Evolutionary conservation across 1,140 invertebrate genomes (phyloP), one percentile per base, ranked within the genome.

Genomic region (Euschistus heros): DNA sequence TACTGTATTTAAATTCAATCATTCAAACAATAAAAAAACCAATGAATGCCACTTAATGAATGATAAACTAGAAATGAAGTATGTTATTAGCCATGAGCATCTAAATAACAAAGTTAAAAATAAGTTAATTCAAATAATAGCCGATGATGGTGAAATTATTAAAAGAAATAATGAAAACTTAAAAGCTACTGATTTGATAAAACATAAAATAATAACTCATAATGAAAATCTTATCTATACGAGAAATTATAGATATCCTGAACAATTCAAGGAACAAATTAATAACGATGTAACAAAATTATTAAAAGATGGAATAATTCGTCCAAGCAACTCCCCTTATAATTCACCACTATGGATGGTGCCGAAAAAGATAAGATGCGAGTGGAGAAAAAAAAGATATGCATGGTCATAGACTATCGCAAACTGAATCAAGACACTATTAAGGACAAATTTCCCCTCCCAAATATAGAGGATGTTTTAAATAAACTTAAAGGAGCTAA

Each of bases 181-280:
- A 30, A 30, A 30, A 30, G 3, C 27, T 4, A 30, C 27, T 4
- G 7, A 30, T 30, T 30, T 30, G 27, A 4, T 30, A 30, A 30
- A 30, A 30, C 27, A 30, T 30, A 30, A 30, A 30, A 7, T 30
- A 30, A 30, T 30, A 30, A 30, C 27, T 4, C 2, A 4, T 4
- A 30, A 4, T 30, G 27, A 30, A 30, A 30, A 30, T 30, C 27
- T 7, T 2, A 30, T 30, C 7, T 30, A 30, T 7, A 7, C 20
- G n/a, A 20, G 17, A 66, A 54, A 50, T 20, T 66, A 47, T 47
- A 2, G 46, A 47, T 47, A 47, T 47, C 46, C 46, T 2, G 46
- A 47, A 47, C 15, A 47, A 15, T 47, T 47, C 13, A 47, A 47
- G 13, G 13, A 47, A 15, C 15, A 47, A n/a, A 47, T 47, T 13